Base-by-base conservation (phyloP, 2,113 vertebrate genomes). In the Tachysurus fulvidraco region DNA sequence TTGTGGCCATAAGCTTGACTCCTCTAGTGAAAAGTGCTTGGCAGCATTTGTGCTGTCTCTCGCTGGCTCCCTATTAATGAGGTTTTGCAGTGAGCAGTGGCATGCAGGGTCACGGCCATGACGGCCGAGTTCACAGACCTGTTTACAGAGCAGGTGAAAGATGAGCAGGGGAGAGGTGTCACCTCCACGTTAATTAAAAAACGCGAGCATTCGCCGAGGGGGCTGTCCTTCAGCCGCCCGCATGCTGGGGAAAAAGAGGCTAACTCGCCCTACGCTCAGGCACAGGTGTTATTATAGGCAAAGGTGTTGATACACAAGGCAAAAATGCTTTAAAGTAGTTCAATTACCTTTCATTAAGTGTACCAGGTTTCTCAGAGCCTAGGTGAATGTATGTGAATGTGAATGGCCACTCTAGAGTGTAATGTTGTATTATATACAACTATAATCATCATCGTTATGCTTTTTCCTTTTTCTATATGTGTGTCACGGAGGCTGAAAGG, bases 11-110 rank as follows among this genome's bases (percentile, higher is more conserved):
- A 87, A 83, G 86, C 73, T 87, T 77, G 71, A 62, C 86, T 83
- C 86, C 59, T 83, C 86, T 41, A 83, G 86, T 83, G 83, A 67
- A 67, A 84, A 76, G 92, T 90, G 92, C 91, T 92, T 94, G 93
- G 93, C 93, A 92, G 64, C 83, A 44, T 85, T 92, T 92, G 95
- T 94, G 91, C 90, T 94, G 93, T 90, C 94, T 95, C 94, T 90
- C 28, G 36, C 90, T 13, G 88, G 93, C 92, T 86, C 92, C 92
- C 94, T 92, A 83, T 93, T 94, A 94, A 94, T 93, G 93, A 94
- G 93, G 91, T 88, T 90, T 91, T 92, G 92, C 91, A 94, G 95
- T 94, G 94, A 96, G 95, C 93, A 95, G 94, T 89, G 87, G 91
- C 95, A 95, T 93, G 95, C 95, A 91, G 92, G 94, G 94, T 89